Conservation (phyloP, 1,140 invertebrate genomes). For the Stegodyphus dumicola region DNA sequence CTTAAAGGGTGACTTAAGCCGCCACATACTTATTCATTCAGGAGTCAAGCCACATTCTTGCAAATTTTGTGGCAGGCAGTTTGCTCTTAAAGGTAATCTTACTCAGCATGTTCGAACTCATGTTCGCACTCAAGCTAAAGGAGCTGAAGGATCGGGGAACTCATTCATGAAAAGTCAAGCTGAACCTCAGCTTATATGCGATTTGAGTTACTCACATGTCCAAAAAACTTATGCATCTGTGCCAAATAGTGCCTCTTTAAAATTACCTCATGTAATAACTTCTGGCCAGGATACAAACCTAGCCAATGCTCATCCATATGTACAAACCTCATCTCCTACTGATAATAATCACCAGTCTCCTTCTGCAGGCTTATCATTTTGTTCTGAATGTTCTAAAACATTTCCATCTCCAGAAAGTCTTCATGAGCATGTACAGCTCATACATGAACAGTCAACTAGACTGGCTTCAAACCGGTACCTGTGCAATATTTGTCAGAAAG, state of each 20-base stretch:
- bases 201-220: slow-evolving; percentile 45
- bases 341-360: slow-evolving; percentile 50
- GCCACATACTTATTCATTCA: slow-evolving; percentile 72
- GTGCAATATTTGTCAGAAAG: slow-evolving; percentile 54
- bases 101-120: slow-evolving; percentile 54
- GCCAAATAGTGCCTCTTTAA: slow-evolving; percentile 31
- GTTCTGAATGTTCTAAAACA: slow-evolving; percentile 56
- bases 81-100: slow-evolving; percentile 64
- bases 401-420: slow-evolving; percentile 53
- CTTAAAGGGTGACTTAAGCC: slow-evolving; percentile 73
- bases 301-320: slow-evolving; percentile 35
- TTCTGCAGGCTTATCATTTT: slow-evolving; percentile 40
- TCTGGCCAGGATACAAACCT: slow-evolving; percentile 18
- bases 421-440: slow-evolving; percentile 51
- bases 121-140: slow-evolving; percentile 13
- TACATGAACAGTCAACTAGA: slow-evolving; percentile 54
- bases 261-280: slow-evolving; percentile 39
- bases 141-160: background rate
- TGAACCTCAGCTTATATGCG: slow-evolving; percentile 54
- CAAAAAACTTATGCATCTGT: slow-evolving; percentile 47
- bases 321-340: slow-evolving; percentile 43
- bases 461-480: slow-evolving; percentile 43
- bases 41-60: slow-evolving; percentile 71
- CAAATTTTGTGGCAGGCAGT: slow-evolving; percentile 72
- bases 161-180: slow-evolving; percentile 32